These are phyloP conservation scores for Machaerirhynchus nigripectus DNA, from an alignment of 2,113 vertebrate genomes.

Conservation along the genomic window DNA sequence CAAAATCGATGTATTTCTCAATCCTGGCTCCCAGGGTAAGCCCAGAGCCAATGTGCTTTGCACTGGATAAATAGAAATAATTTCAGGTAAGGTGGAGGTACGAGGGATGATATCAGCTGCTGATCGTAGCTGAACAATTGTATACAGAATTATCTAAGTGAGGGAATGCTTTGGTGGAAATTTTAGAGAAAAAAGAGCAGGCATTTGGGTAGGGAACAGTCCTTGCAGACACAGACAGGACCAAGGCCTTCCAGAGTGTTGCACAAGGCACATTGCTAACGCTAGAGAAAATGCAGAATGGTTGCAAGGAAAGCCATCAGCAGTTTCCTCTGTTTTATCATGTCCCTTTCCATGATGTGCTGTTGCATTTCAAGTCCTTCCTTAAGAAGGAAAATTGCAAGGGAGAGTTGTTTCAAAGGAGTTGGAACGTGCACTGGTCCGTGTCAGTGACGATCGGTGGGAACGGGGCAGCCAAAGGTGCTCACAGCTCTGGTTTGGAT, in stretches of 20 bases:
- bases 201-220: neutral
- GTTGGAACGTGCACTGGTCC: fast-evolving
- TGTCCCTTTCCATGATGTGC: neutral
- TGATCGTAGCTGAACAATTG: neutral
- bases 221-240: neutral
- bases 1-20: neutral
- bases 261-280: neutral
- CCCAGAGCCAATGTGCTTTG: neutral
- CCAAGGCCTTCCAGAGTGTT: neutral
- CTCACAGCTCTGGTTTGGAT: neutral
- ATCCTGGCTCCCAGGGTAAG: neutral
- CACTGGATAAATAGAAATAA: neutral
- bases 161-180: neutral
- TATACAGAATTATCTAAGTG: neutral
- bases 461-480: neutral
- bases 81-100: neutral
- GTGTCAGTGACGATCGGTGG: neutral
- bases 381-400: neutral
- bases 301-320: neutral
- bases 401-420: neutral
- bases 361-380: neutral
- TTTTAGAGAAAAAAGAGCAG: neutral
- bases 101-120: fast-evolving
- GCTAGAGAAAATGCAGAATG: neutral
- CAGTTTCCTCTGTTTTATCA: neutral